Evolutionary conservation across 2,888 invertebrate species (phyloP).

Genomic region (Eristalis arbustorum): DNA sequence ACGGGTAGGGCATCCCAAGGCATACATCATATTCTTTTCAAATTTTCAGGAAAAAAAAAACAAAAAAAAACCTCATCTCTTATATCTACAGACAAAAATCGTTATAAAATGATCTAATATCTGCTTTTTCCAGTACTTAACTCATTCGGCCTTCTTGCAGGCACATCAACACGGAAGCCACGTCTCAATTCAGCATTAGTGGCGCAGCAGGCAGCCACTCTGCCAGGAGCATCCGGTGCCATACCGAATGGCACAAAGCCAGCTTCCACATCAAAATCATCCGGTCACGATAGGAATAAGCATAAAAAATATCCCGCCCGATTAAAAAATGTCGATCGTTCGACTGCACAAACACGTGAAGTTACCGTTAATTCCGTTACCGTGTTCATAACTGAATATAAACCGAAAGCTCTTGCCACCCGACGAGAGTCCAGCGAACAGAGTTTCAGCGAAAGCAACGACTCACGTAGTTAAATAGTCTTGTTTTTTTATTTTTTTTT

Average conservation of each 20-base stretch:
- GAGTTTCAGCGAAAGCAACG: conserved; percentile 81
- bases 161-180: conserved; percentile 94
- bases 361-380: conserved; percentile 98
- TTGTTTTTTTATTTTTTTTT: no score
- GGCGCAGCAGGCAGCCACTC: conserved; percentile 94
- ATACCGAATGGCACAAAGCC: conserved; percentile 80
- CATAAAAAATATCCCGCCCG: conserved; percentile 87
- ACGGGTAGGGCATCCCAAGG: background rate
- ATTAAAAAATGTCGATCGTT: conserved; percentile 95
- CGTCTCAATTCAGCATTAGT: conserved; percentile 97
- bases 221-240: conserved; percentile 82
- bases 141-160: conserved; percentile 80
- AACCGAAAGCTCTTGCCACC: conserved; percentile 84
- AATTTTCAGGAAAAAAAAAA: conserved; percentile 12
- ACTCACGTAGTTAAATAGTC: conserved; percentile 79
- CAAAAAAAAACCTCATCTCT: conserved; percentile 2
- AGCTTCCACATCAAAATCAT: conserved; percentile 78
- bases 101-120: conserved; percentile 51
- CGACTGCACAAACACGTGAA: conserved; percentile 95
- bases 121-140: conserved; percentile 66
- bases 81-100: conserved; percentile 1
- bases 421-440: conserved; percentile 80
- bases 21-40: background rate
- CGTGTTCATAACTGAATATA: conserved; percentile 97
- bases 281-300: conserved; percentile 82